Evolutionary conservation across 92 coral and sea anemone genomes (phyloP), one percentile per base, ranked within the genome.

Genomic region (Galaxea fascicularis): DNA sequence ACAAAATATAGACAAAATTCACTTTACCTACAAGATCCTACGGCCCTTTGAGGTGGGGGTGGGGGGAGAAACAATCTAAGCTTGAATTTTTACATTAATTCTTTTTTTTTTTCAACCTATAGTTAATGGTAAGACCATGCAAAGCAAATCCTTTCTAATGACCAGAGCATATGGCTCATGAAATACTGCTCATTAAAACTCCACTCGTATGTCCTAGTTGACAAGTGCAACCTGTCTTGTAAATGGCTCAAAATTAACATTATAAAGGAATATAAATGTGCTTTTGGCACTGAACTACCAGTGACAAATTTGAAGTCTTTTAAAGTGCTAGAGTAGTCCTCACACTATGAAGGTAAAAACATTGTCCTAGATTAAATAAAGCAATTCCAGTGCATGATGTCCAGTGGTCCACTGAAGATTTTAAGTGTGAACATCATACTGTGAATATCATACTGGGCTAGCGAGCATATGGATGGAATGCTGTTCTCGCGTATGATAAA

Each of bases 381-480:
- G 22, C 71, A 31, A 70, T 68, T 80, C 44, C 41, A 25, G n/a
- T 59, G 86, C 24, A 45, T 39, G 57, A 82, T 69, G 35, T 56
- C 53, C 78, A 60, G 39, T 58, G 71, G 58, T 54, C 78, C 65
- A 56, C 39, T n/a, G 25, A 70, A 58, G 18, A 53, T 82, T 71
- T 26, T 22, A 58, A 35, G 76, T 70, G 60, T 8, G 53, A 46
- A 28, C 39, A 69, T 69, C 27, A n/a, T n/a, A n/a, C n/a, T n/a
- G n/a, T n/a, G n/a, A 56, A 71, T 21, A 20, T 15, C 69, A 4
- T 21, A 21, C 1, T 45, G 76, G 29, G 84, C 80, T 90, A 94
- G 89, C 98, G 98, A 77, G 95, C 98, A 82, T 94, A 94, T 47
- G 98, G 98, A 85, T 94, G 98, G 86, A 89, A 94, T 27, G 93